Base-by-base conservation (phyloP, 2,113 vertebrate genomes). In the Chlorodrepanis virens region DNA sequence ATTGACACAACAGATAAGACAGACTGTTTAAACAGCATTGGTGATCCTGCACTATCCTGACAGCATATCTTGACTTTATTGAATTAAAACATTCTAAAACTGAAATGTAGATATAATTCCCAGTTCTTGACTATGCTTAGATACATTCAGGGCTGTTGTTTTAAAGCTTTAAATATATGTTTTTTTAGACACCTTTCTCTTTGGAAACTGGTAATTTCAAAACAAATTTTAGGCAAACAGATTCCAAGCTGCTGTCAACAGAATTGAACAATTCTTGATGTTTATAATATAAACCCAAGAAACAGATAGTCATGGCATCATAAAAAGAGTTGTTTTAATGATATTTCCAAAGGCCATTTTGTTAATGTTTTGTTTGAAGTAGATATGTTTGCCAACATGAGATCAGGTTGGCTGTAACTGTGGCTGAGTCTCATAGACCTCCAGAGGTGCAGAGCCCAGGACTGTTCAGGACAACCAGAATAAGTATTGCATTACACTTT, bases 401-500 rank as follows among this genome's bases (percentile, higher is more conserved):
- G 10, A 31, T 79, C 56, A 56, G 27, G 7, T 19, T 78, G 44
- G 2, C 23, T 74, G 39, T 74, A 28, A 7, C 21, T 77, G 63
- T 50, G 28, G 1, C 23, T 64, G 37, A 77, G 5, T 47, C 20
- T 61, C 12, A 21, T 2, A 47, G 45, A 70, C 4, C 2, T 75
- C 16, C 19, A 24, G 5, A 10, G 13, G 1, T 44, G 28, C 31
- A 75, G 33, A 70, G 47, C 5, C 18, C 40, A 7, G 28, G 9
- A 33, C 13, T 13, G 6, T 49, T 56, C 29, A 47, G 14, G 56
- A 7, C 20, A 79, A 61, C 10, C 7, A 0, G 0, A 47, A 80
- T 29, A 33, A 16, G 8, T n/a, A 42, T 11, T 79, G 27, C 28
- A 6, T 10, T 35, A 33, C 0, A 1, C 3, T 80, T 56, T 53